These are phyloP conservation scores for Dendrocincla tyrannina DNA, from an alignment of 2,797 vertebrate species.

Conservation along the genomic window DNA sequence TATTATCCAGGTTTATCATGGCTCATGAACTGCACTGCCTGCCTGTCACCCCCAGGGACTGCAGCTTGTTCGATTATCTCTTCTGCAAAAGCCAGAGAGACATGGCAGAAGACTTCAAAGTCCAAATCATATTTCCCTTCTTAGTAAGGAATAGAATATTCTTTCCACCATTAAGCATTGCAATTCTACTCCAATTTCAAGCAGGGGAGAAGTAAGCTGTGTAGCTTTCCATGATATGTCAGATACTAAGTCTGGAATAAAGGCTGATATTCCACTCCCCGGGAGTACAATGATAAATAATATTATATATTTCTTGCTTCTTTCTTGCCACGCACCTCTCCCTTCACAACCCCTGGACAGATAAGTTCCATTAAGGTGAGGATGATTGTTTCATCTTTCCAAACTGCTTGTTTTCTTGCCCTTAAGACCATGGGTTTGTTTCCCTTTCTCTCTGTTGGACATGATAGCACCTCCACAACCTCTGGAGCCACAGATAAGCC, in stretches of 20 bases:
- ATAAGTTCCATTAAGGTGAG: neutral
- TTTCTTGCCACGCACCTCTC: neutral
- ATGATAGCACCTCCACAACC: neutral
- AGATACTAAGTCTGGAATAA: neutral
- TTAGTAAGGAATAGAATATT: neutral
- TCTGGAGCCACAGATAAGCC: neutral
- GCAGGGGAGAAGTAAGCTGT: neutral
- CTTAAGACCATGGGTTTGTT: neutral
- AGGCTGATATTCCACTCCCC: neutral
- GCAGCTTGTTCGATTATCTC: neutral
- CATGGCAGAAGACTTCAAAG: neutral
- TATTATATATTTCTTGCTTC: neutral
- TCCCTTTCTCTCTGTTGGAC: neutral
- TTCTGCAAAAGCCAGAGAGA: neutral
- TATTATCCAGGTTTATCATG: neutral
- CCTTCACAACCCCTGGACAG: neutral
- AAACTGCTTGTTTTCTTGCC: neutral
- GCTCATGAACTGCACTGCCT: neutral
- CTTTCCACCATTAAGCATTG: neutral
- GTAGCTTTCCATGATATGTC: neutral
- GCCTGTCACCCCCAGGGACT: neutral
- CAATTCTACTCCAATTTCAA: neutral
- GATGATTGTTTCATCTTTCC: neutral
- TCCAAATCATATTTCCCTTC: neutral
- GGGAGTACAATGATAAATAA: neutral